Conservation (phyloP, 1,140 invertebrate genomes). For the Coelopa frigida region DNA sequence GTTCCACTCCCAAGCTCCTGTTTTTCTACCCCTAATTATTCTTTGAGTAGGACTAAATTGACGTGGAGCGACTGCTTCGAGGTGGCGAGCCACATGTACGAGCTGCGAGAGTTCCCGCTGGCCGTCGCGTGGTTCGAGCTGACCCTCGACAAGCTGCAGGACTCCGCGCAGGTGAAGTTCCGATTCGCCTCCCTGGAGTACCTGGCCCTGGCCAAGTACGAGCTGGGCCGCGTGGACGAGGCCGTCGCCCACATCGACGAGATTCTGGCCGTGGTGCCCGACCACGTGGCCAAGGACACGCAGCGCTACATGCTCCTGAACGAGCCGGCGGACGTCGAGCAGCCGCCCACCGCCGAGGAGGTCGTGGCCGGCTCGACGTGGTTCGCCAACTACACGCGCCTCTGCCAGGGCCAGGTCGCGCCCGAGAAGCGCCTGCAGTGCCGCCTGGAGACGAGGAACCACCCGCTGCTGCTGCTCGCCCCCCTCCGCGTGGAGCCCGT, state of each 20-base stretch:
- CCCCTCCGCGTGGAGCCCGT: conserved; percentile 88
- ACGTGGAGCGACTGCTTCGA: conserved; percentile 28
- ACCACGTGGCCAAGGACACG: conserved; percentile 12
- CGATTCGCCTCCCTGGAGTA: conserved; percentile 18
- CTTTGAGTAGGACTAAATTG: conserved; percentile 13
- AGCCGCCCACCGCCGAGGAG: too few relatives aligned
- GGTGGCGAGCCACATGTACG: conserved; percentile 24
- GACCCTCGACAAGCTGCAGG: conserved; percentile 11
- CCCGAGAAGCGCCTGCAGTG: conserved; percentile 53
- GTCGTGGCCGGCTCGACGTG: too few relatives aligned
- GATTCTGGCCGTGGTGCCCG: conserved; percentile 10
- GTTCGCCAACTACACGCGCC: conserved; percentile 19
- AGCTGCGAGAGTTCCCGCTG: conserved; percentile 13
- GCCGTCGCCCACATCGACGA: conserved; percentile 9
- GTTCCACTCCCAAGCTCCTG: not conserved
- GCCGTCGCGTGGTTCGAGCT: conserved; percentile 22
- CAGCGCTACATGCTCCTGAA: conserved; percentile 14
- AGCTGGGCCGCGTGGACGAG: conserved; percentile 20
- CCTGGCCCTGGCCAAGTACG: conserved; percentile 20
- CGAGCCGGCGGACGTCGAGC: not conserved
- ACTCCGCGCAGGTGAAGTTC: not conserved
- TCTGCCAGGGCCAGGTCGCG: conserved; percentile 24
- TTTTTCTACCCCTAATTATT: not conserved
- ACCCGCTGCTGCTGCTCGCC: conserved; percentile 68
- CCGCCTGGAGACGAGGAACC: conserved; percentile 60